Conservation (phyloP, 2,888 invertebrate species). For the Deilephila porcellus region DNA sequence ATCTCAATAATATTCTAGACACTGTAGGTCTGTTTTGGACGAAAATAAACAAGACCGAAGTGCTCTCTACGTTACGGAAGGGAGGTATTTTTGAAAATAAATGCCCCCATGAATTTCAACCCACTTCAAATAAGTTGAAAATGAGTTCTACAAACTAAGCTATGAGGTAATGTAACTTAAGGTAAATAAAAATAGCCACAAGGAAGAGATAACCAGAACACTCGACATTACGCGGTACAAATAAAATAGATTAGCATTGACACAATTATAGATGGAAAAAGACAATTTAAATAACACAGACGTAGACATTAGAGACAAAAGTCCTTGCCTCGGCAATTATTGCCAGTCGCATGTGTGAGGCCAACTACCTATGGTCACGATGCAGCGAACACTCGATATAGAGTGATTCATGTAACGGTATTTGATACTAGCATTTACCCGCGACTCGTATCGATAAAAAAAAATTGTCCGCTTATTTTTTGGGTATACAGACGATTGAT, state of each 20-base stretch:
- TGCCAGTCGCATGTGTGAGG: constrained; percentile 47
- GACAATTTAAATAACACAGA: constrained; percentile 45
- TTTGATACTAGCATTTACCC: not conserved
- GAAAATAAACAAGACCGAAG: too few species aligned
- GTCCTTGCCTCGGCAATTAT: constrained; percentile 54
- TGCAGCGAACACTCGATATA: constrained; percentile 47
- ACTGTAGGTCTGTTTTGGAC: too few species aligned
- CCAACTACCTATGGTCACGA: constrained; percentile 53
- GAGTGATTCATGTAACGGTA: constrained; percentile 46
- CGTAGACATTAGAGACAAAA: constrained; percentile 51
- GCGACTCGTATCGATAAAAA: not conserved
- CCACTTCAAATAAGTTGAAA: too few species aligned
- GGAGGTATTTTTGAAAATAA: too few species aligned
- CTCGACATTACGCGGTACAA: not conserved
- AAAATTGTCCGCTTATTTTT: not conserved
- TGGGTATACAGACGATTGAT: too few species aligned
- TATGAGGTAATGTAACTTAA: not conserved
- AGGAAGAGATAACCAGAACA: constrained; percentile 8
- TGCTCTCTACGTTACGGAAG: too few species aligned
- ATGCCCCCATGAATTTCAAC: too few species aligned
- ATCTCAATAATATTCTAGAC: too few species aligned
- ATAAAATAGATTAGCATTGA: constrained; percentile 50
- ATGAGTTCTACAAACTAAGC: too few species aligned
- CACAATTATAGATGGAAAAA: constrained; percentile 47
- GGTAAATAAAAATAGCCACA: not conserved